phyloP scores from a whole-genome alignment of 2,113 vertebrate species.

The Amia ocellicauda region DNA sequence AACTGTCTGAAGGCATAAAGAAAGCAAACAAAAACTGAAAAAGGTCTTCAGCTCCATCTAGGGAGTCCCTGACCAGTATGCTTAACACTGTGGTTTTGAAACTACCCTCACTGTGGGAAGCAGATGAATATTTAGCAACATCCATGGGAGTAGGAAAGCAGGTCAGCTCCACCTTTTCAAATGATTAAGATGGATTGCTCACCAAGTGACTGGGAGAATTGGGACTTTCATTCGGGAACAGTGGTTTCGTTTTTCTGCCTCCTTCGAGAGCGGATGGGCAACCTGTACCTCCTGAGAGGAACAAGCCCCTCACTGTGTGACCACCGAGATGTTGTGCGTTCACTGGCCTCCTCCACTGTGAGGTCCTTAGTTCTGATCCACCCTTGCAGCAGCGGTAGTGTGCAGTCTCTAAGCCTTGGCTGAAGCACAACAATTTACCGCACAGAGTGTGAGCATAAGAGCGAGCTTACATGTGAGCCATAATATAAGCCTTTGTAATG shows the following conservation, averaged over 20 bases:
- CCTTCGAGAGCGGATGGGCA: conserved; percentile 5
- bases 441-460: no score
- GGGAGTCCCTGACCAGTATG: not conserved
- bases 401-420: no score
- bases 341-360: no score
- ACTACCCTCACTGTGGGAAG: not conserved
- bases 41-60: conserved; percentile 8
- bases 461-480: no score
- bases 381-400: no score
- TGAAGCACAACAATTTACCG: no score
- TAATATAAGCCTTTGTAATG: no score
- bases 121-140: conserved; percentile 14
- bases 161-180: not conserved
- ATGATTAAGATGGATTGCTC: conserved; percentile 18
- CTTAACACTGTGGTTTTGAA: not conserved
- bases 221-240: not conserved
- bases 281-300: not conserved
- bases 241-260: conserved; percentile 7
- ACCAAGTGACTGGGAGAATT: not conserved
- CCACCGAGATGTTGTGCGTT: not conserved
- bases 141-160: not conserved
- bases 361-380: no score
- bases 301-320: conserved; percentile 8
- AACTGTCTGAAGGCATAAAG: no score
- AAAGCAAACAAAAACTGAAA: no score